phyloP scores from a whole-genome alignment of 1,140 invertebrate genomes.

The Atta cephalotes region DNA sequence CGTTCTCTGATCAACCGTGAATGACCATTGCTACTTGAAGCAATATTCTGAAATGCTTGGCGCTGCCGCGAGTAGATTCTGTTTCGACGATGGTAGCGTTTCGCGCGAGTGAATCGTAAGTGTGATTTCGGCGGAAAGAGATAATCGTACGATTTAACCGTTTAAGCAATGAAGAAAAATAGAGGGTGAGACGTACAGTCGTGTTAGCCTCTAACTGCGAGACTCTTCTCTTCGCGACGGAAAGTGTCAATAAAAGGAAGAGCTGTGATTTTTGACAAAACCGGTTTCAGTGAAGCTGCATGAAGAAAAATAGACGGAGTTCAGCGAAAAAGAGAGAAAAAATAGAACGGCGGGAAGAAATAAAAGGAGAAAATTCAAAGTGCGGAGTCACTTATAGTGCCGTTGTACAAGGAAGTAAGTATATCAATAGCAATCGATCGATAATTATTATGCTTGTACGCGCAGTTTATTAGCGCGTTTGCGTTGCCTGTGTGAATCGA shows the following conservation, averaged over 20 bases:
- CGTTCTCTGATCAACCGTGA: slow-evolving; percentile 21
- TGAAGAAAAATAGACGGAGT: slow-evolving; percentile 7
- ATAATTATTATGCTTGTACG: slow-evolving; percentile 45
- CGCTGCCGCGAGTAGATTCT: slow-evolving; percentile 12
- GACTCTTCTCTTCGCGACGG: slow-evolving; percentile 1
- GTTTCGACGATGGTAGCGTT: background rate
- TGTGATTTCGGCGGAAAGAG: slow-evolving; percentile 19
- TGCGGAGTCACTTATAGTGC: background rate
- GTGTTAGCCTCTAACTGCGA: slow-evolving; percentile 1
- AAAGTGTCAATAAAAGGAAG: slow-evolving; percentile 13
- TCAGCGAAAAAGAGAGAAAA: background rate
- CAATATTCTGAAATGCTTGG: slow-evolving; percentile 17
- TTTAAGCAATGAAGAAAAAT: slow-evolving; percentile 17
- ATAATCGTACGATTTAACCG: slow-evolving; percentile 41
- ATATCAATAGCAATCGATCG: slow-evolving; percentile 48
- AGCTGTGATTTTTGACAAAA: slow-evolving; percentile 18
- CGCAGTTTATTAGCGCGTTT: slow-evolving; percentile 55
- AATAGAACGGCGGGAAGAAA: background rate
- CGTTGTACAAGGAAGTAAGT: slow-evolving; percentile 46
- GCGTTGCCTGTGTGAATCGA: slow-evolving; percentile 48
- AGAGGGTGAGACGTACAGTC: background rate
- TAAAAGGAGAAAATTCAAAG: slow-evolving; percentile 2
- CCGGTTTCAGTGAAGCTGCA: slow-evolving; percentile 8
- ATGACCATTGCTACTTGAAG: slow-evolving; percentile 23
- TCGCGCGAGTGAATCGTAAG: background rate